Percentiles rank a stretch among this genome's conserved stretches.
Conservation (phyloP, 1,140 invertebrate species). For the Saccostrea cuccullata region DNA sequence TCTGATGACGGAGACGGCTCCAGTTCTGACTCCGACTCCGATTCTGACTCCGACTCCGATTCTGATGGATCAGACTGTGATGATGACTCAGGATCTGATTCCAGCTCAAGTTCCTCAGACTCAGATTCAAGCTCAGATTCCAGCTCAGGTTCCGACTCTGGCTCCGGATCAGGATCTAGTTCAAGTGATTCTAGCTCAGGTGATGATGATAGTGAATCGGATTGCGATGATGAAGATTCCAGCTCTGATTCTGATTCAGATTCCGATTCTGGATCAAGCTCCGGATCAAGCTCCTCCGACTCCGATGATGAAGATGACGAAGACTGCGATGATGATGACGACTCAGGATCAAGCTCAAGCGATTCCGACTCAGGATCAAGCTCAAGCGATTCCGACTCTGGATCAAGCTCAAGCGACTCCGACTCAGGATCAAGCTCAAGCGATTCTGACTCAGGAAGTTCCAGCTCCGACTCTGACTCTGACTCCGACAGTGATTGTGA, state of each 20-base stretch:
- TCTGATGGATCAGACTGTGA: neutral
- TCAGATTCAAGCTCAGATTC: neutral
- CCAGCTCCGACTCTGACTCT: neutral
- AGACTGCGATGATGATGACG: slow-evolving; percentile 37
- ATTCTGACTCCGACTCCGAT: neutral
- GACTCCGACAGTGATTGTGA: neutral
- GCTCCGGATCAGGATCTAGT: neutral
- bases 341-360: slow-evolving; percentile 19
- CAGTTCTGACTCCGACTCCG: slow-evolving; percentile 10
- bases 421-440: neutral
- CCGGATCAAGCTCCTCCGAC: neutral
- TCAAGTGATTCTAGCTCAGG: slow-evolving; percentile 5
- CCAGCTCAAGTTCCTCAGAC: neutral
- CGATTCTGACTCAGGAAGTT: neutral
- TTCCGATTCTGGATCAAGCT: neutral
- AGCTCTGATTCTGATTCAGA: neutral
- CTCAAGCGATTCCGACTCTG: neutral
- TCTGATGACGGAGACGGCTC: neutral
- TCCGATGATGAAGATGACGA: slow-evolving; percentile 5
- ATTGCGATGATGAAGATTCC: neutral
- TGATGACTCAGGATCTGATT: neutral
- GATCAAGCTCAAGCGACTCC: slow-evolving; percentile 12
- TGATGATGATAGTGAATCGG: neutral
- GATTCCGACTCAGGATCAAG: slow-evolving; percentile 32
- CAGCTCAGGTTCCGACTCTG: neutral